Percentiles rank a stretch among this genome's conserved stretches.
Conservation (phyloP, 2,888 invertebrate species). For the Mylabris sibirica region DNA sequence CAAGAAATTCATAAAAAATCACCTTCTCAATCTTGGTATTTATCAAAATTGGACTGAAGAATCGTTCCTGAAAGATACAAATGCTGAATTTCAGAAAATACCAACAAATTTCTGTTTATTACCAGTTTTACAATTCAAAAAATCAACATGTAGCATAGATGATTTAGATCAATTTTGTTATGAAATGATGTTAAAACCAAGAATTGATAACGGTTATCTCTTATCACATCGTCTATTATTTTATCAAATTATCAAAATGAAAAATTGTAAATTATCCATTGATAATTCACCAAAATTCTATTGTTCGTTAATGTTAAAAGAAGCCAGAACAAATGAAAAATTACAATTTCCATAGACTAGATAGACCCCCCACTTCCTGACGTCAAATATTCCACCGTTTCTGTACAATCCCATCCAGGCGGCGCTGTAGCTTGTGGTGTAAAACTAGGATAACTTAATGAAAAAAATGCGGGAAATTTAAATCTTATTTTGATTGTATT, state of each 20-base stretch:
- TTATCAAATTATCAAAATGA: slow-evolving; percentile 43
- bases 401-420: too few species aligned
- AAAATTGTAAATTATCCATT: slow-evolving; percentile 33
- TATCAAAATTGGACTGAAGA: slow-evolving; percentile 46
- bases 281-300: slow-evolving; percentile 33
- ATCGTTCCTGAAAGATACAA: slow-evolving; percentile 40
- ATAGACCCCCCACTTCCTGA: too few species aligned
- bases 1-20: slow-evolving; percentile 25
- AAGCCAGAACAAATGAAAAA: slow-evolving; percentile 47
- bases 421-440: too few species aligned
- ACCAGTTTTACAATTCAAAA: slow-evolving; percentile 42
- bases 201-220: slow-evolving; percentile 49
- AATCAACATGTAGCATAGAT: slow-evolving; percentile 39
- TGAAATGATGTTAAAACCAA: slow-evolving; percentile 42
- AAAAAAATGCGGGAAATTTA: too few species aligned
- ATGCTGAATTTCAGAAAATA: slow-evolving; percentile 44
- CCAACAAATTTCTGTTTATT: slow-evolving; percentile 46
- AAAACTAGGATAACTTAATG: too few species aligned
- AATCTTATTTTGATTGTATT: too few species aligned
- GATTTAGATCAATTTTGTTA: slow-evolving; percentile 30
- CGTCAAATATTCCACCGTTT: too few species aligned
- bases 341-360: slow-evolving; percentile 47
- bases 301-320: slow-evolving; percentile 50
- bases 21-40: slow-evolving; percentile 40
- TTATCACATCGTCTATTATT: slow-evolving; percentile 48